phyloP scores from a whole-genome alignment of 2,113 vertebrate species.

The Istiophorus platypterus region DNA sequence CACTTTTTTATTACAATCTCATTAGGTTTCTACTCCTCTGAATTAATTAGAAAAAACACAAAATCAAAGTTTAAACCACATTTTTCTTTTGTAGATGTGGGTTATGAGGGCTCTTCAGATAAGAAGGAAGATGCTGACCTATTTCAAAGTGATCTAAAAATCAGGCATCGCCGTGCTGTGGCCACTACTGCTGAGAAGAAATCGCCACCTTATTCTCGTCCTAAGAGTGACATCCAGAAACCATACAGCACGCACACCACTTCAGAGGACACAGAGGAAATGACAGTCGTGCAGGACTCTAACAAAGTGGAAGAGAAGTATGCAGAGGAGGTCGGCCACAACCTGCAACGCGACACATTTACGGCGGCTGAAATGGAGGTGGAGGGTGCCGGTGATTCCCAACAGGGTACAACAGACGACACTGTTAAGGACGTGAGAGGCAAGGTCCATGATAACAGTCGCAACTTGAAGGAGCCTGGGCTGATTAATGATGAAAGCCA shows the following conservation, averaged over 20 bases:
- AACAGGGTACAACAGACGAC: background rate
- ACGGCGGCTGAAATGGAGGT: background rate
- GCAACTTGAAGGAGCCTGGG: constrained; percentile 15
- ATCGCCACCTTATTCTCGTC: background rate
- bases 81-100: constrained; percentile 42
- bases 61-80: background rate
- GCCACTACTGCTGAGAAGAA: constrained; percentile 24
- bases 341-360: background rate
- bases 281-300: background rate
- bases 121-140: constrained; percentile 23
- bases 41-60: too few relatives aligned
- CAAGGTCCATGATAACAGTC: background rate
- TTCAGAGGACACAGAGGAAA: constrained; percentile 6
- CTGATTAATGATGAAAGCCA: background rate
- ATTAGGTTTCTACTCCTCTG: background rate
- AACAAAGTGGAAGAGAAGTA: background rate
- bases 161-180: constrained; percentile 40
- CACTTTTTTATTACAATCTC: background rate
- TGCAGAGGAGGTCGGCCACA: background rate
- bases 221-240: background rate
- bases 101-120: constrained; percentile 30
- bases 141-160: constrained; percentile 8
- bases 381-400: background rate
- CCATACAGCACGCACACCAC: background rate
- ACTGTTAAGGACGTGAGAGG: background rate